Percentiles rank a stretch among this genome's conserved stretches.
phyloP scores from a whole-genome alignment of 2,797 vertebrate genomes.

The Nannoperca obscura region DNA sequence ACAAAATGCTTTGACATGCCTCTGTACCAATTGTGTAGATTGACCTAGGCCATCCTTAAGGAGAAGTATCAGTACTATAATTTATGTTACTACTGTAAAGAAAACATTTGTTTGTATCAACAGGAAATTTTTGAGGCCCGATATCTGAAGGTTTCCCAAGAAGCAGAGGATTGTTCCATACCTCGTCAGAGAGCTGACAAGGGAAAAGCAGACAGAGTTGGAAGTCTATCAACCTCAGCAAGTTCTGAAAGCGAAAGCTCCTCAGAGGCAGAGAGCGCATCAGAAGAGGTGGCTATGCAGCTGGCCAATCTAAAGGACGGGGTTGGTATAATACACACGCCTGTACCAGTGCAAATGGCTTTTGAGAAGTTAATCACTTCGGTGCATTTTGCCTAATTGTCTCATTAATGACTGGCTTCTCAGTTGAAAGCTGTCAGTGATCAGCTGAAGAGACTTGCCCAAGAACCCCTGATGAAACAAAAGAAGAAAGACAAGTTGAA shows the following conservation, averaged over 20 bases:
- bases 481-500: conserved; percentile 88
- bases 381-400: conserved; percentile 22
- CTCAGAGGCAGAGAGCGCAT: conserved; percentile 80
- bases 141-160: conserved; percentile 89
- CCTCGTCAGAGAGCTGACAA: conserved; percentile 57
- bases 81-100: neutral
- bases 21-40: neutral
- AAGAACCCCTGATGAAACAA: conserved; percentile 81
- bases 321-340: conserved; percentile 75
- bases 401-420: conserved; percentile 41
- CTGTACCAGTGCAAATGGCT: conserved; percentile 3
- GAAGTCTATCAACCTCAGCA: conserved; percentile 75
- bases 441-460: conserved; percentile 87
- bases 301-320: conserved; percentile 88
- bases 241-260: conserved; percentile 83
- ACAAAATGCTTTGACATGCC: neutral
- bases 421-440: conserved; percentile 90
- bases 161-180: conserved; percentile 60
- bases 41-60: neutral
- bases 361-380: conserved; percentile 5
- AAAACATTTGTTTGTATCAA: neutral
- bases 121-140: conserved; percentile 94
- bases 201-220: conserved; percentile 56
- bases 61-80: neutral
- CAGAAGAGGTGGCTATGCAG: conserved; percentile 75